Evolutionary conservation across 2,888 invertebrate genomes (phyloP).

Genomic region (Meghimatium bilineatum): DNA sequence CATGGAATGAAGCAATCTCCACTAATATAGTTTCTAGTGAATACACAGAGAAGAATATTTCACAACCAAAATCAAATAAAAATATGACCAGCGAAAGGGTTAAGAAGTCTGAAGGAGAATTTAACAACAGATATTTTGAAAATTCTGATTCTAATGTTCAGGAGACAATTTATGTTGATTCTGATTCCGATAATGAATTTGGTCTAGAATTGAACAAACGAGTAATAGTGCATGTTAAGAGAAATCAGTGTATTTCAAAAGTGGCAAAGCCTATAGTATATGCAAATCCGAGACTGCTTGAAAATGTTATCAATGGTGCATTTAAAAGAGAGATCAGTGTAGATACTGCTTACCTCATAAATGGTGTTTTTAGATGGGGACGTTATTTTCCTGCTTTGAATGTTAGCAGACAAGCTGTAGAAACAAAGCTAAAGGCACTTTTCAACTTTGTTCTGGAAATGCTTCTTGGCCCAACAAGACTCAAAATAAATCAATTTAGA

Average conservation of each 20-base stretch:
- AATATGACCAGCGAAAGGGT: not conserved
- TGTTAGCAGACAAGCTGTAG: slow-evolving; percentile 18
- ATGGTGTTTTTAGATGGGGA: slow-evolving; percentile 46
- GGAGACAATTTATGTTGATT: slow-evolving; percentile 41
- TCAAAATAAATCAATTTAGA: not conserved
- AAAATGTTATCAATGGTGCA: slow-evolving; percentile 41
- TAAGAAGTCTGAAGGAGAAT: slow-evolving; percentile 24
- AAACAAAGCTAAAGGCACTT: slow-evolving; percentile 32
- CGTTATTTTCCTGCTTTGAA: slow-evolving; percentile 21
- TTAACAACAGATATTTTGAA: not conserved
- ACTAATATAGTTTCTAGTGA: slow-evolving; percentile 11
- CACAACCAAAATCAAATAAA: not conserved
- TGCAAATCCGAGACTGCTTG: slow-evolving; percentile 40
- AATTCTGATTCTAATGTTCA: slow-evolving; percentile 19
- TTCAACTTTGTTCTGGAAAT: slow-evolving; percentile 20
- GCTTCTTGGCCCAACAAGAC: not conserved
- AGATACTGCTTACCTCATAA: slow-evolving; percentile 21
- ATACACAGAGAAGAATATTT: slow-evolving; percentile 7
- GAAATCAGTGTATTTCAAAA: slow-evolving; percentile 33
- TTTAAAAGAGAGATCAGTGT: slow-evolving; percentile 11
- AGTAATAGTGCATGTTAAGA: slow-evolving; percentile 6
- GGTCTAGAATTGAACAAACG: not conserved
- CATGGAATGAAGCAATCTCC: slow-evolving; percentile 15
- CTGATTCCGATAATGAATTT: slow-evolving; percentile 27
- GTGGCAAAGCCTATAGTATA: slow-evolving; percentile 34